Base-by-base conservation (phyloP, 2,113 vertebrate genomes). In the Raja brachyura region DNA sequence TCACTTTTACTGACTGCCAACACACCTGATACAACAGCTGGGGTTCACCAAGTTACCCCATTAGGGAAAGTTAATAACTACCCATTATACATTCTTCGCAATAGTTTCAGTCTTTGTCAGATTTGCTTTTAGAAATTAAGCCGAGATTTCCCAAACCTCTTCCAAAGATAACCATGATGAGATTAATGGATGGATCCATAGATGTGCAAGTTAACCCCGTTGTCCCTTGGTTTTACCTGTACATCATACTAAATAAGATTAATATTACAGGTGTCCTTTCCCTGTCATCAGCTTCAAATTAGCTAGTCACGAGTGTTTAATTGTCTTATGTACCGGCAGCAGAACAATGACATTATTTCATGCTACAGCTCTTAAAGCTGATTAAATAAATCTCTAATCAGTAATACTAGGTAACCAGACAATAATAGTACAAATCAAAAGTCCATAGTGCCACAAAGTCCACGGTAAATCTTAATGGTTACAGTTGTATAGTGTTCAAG, bases 1-100 rank as follows among this genome's bases (percentile, higher is more conserved):
- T 63, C 56, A 4, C 59, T 86, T 70, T 63, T 86, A 13, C 13
- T 63, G 59, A 86, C 59, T 86, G 59, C 13, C 28, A 31, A 7
- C 83, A 63, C 83, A 86, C 59, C 83, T 86, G 83, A 86, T 86
- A 63, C 83, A 31, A 8, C 83, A 86, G 56, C 59, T 86, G 83
- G 83, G 28, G 83, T 28, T 63, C 56, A 86, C 28, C 11, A 63
- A 16, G 14, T 63, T 86, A n/a, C n/a, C n/a, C n/a, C 7, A 85
- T 81, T 22, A 22, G 54, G 54, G 81, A 28, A 4, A 28, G 20
- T 63, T 25, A 86, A 18, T 28, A 63, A 59, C 28, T n/a, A 6
- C 59, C 63, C 11, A 6, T 63, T 63, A 11, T 63, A 63, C 61
- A 63, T 56, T 59, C 81, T 63, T 31, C 10, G 0, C 28, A 0